Percentiles rank a stretch among this genome's conserved stretches.
Evolutionary conservation across 2,888 invertebrate genomes (phyloP).

Genomic region (Caenorhabditis drosophilae): DNA sequence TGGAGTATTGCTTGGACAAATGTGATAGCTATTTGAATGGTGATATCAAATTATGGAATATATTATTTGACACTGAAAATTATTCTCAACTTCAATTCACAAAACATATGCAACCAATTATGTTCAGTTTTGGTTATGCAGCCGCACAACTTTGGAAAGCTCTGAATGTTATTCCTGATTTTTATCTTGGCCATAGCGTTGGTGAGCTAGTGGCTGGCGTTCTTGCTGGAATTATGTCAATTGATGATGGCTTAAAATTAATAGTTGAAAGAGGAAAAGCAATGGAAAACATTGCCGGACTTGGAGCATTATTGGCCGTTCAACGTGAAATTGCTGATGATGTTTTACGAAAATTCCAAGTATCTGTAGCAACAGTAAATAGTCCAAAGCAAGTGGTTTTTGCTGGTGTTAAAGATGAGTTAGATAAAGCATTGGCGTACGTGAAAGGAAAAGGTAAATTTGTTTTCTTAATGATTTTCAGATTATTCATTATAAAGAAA

Average conservation of each 20-base stretch:
- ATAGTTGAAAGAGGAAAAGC: constrained; percentile 50
- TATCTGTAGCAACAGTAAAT: constrained; percentile 47
- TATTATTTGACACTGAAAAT: constrained; percentile 33
- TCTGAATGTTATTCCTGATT: constrained; percentile 41
- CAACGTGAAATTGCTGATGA: constrained; percentile 42
- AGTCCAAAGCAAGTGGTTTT: constrained; percentile 55
- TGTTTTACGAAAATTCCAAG: constrained; percentile 33
- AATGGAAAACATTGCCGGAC: constrained; percentile 49
- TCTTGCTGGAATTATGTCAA: constrained; percentile 38
- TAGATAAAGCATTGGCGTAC: constrained; percentile 36
- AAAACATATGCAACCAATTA: constrained; percentile 49
- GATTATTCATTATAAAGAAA: constrained; percentile 4
- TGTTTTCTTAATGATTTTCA: background rate
- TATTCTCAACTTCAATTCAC: constrained; percentile 36
- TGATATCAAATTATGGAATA: constrained; percentile 26
- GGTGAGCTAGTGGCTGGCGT: constrained; percentile 54
- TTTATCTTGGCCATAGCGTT: constrained; percentile 51
- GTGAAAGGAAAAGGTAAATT: constrained; percentile 32
- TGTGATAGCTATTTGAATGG: constrained; percentile 31
- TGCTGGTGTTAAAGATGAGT: constrained; percentile 38
- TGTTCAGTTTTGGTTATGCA: constrained; percentile 54
- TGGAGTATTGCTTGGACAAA: constrained; percentile 24
- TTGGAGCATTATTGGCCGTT: constrained; percentile 55
- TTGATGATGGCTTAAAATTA: constrained; percentile 48
- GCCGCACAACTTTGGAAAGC: constrained; percentile 49